A percentile compares a stretch with the other conserved stretches of the same genome.
Evolutionary conservation across 2,113 vertebrate species (phyloP).

Genomic region (Cheirogaleus medius): DNA sequence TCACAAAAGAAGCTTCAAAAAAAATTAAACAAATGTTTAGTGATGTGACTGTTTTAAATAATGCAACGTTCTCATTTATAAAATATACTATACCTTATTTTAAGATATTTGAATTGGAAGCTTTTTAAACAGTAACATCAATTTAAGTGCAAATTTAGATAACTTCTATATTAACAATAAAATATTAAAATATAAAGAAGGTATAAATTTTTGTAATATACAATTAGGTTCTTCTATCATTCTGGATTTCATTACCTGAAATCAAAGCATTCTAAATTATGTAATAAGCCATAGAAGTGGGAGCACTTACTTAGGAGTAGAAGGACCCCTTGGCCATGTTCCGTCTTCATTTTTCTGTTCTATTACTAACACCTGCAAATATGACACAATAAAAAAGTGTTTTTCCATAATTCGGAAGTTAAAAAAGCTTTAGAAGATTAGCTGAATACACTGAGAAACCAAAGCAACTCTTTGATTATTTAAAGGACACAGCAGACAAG

Average conservation of each 20-base stretch:
- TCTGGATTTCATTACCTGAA: conserved; percentile 30
- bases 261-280: conserved; percentile 46
- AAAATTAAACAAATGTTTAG: conserved; percentile 35
- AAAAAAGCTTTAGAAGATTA: conserved; percentile 62
- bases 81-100: conserved; percentile 18
- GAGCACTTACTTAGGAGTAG: conserved; percentile 94
- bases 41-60: neutral
- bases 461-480: conserved; percentile 34
- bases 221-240: conserved; percentile 6
- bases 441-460: conserved; percentile 33
- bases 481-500: conserved; percentile 32
- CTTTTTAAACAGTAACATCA: neutral
- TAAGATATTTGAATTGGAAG: conserved; percentile 24
- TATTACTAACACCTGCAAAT: conserved; percentile 96
- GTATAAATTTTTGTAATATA: neutral
- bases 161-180: conserved; percentile 18
- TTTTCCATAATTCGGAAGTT: conserved; percentile 55
- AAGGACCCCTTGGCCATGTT: conserved; percentile 96
- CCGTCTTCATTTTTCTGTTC: conserved; percentile 99
- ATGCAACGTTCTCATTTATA: neutral
- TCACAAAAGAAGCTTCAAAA: conserved; percentile 34
- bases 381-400: conserved; percentile 66
- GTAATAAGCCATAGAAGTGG: conserved; percentile 47
- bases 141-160: conserved; percentile 21
- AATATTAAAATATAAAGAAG: neutral